Percentiles rank a stretch among this genome's conserved stretches.
These are phyloP conservation scores for Hybos culiciformis DNA, from an alignment of 2,888 invertebrate genomes.

Conservation along the genomic window DNA sequence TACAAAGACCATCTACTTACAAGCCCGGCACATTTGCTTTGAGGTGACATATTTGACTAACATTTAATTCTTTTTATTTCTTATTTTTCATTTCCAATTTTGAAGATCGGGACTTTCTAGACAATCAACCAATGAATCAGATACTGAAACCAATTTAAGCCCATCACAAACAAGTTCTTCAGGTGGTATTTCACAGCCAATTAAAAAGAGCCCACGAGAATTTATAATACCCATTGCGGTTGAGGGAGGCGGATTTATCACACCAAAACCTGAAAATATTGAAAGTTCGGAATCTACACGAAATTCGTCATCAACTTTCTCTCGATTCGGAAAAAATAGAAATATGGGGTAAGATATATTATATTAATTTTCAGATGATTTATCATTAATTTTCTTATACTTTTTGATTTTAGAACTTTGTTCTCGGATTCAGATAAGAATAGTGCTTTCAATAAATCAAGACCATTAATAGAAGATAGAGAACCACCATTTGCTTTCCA, in stretches of 20 bases:
- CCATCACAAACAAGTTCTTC: slow-evolving; percentile 51
- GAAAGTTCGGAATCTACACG: slow-evolving; percentile 59
- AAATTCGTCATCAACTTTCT: no score
- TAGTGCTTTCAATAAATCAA: slow-evolving; percentile 42
- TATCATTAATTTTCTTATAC: neutral
- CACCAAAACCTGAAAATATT: slow-evolving; percentile 50
- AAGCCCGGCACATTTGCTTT: neutral
- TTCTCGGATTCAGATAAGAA: slow-evolving; percentile 48
- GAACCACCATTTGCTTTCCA: slow-evolving; percentile 46
- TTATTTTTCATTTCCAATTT: neutral
- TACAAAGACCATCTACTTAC: slow-evolving; percentile 38
- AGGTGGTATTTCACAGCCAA: slow-evolving; percentile 53
- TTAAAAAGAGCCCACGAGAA: slow-evolving; percentile 77
- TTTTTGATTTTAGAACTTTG: slow-evolving; percentile 40
- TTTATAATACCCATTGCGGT: slow-evolving; percentile 89
- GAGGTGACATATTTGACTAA: neutral
- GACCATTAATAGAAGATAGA: slow-evolving; percentile 48
- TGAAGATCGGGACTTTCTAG: slow-evolving; percentile 22
- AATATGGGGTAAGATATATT: slow-evolving; percentile 66
- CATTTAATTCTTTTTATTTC: neutral
- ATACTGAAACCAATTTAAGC: slow-evolving; percentile 43
- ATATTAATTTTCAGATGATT: neutral
- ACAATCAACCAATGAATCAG: slow-evolving; percentile 57
- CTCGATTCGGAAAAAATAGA: slow-evolving; percentile 42
- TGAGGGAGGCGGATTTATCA: slow-evolving; percentile 71